Evolutionary conservation across 1,140 invertebrate species (phyloP), one percentile per base, ranked within the genome.

Genomic region (Triops longicaudatus): DNA sequence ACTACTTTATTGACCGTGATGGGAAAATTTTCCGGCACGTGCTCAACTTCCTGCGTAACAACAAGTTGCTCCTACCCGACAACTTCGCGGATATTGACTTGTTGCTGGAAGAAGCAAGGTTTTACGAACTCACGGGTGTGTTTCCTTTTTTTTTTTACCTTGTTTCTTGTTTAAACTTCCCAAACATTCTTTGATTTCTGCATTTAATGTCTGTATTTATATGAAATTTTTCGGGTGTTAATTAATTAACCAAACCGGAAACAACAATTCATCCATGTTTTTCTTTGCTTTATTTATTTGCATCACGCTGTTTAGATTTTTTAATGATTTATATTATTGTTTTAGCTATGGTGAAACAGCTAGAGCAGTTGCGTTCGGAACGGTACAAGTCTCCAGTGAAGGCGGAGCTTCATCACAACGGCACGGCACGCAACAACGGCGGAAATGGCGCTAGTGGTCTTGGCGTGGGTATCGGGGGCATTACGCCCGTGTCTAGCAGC

Each of bases 1-100:
- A 98, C 83, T 98, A 98, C 84, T 98, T 98, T 87, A 98, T 98
- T 80, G 96, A 98, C 86, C 88, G 96, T 78, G 95, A 98, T 82
- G 95, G 95, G 0, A 92, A 91, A 73, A 96, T 97, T 93, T 98
- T 98, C 85, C 89, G 96, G 26, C 95, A 98, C 84, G 94, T 98
- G 82, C 87, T 98, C 28, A 98, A 98, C 86, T 98, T 95, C 84
- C 91, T 98, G 89, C 88, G 97, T 80, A 96, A 96, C 84, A 92
- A 92, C 43, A 89, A 90, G 81, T 87, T 98, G 63, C 85, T 95
- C 73, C 89, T 98, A 81, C 94, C 96, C 0, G 90, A 92, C 5
- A 90, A 94, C 82, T 98, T 97, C 84, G 85, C 88, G 12, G 93
- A 98, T 83, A 84, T 94, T 72, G 95, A 98, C 80, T 87, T 98